phyloP scores from a whole-genome alignment of 2,797 vertebrate genomes.

The Acipenser ruthenus region DNA sequence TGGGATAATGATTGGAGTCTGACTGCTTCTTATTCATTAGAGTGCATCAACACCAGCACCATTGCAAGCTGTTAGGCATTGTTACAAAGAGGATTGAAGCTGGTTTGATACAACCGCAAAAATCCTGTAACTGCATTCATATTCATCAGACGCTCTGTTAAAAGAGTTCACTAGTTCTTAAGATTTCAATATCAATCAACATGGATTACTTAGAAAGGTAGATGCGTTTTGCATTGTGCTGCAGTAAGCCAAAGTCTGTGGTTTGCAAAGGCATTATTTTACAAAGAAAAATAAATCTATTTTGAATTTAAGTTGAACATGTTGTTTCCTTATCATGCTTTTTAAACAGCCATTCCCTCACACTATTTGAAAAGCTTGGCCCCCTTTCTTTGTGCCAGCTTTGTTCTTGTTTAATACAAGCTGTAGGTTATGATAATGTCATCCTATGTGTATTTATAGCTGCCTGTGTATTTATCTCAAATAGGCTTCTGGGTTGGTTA shows the following conservation, averaged over 20 bases:
- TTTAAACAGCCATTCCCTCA: background rate
- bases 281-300: no score
- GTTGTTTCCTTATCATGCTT: background rate
- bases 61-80: background rate
- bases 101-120: background rate
- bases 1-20: no score
- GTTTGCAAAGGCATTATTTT: no score
- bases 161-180: no score
- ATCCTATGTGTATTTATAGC: background rate
- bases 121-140: no score
- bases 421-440: background rate
- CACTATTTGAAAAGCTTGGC: background rate
- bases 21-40: no score
- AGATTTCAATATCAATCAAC: no score
- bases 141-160: no score
- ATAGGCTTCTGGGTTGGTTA: background rate
- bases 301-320: no score
- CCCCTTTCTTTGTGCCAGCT: background rate
- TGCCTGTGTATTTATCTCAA: background rate
- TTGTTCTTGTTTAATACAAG: background rate
- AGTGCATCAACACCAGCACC: background rate
- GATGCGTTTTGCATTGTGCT: no score
- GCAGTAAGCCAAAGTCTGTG: no score
- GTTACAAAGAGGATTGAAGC: background rate
- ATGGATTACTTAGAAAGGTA: no score